phyloP scores from a whole-genome alignment of 2,797 vertebrate genomes.

The Crenichthys baileyi region DNA sequence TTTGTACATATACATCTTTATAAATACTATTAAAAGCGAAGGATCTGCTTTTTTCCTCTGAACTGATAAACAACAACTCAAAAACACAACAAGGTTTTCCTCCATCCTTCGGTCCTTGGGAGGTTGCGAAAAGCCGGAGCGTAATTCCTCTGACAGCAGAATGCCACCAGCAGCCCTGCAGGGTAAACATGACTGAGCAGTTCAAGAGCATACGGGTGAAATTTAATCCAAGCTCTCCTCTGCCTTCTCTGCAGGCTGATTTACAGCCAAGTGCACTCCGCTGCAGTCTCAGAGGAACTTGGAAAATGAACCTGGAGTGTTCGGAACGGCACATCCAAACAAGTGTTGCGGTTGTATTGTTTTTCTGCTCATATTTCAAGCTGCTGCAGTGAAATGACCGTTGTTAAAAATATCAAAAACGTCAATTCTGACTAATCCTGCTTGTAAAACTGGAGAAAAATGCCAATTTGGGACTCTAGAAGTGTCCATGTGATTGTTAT shows the following conservation, averaged over 20 bases:
- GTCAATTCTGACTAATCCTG: background rate
- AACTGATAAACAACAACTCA: background rate
- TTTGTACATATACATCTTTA: background rate
- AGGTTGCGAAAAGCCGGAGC: conserved; percentile 25
- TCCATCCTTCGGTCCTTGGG: conserved; percentile 1
- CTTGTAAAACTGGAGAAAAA: background rate
- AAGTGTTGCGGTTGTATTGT: background rate
- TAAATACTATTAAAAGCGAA: background rate
- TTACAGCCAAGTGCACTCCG: conserved; percentile 51
- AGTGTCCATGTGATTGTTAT: background rate
- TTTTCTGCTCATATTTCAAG: background rate
- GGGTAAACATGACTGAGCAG: conserved; percentile 46
- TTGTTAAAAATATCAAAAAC: background rate
- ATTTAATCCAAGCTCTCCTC: conserved; percentile 48
- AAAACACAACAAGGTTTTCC: conserved; percentile 9
- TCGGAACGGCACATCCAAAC: background rate
- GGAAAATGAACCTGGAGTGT: conserved; percentile 17
- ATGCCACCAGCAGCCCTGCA: conserved; percentile 33
- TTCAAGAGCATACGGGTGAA: conserved; percentile 44
- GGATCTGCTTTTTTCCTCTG: background rate
- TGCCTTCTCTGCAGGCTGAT: conserved; percentile 44
- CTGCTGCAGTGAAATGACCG: background rate
- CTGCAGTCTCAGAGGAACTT: conserved; percentile 21
- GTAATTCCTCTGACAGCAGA: conserved; percentile 68
- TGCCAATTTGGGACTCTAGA: background rate